phyloP scores from a whole-genome alignment of 2,797 vertebrate genomes.

The Rhodeus uyekii region DNA sequence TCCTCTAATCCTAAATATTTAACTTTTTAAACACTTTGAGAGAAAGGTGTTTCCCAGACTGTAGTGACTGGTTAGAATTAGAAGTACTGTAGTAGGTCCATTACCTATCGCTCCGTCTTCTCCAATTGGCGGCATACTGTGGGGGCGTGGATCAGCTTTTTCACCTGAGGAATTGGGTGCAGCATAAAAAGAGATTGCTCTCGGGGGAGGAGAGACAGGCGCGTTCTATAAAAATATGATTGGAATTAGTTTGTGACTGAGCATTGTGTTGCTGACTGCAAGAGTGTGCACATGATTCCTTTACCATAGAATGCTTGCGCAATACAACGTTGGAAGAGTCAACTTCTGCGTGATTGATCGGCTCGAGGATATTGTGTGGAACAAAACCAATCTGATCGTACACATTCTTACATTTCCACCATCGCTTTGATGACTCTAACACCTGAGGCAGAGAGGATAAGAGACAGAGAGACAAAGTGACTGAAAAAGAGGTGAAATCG shows the following conservation, averaged over 20 bases:
- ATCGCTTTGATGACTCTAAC: slow-evolving; percentile 81
- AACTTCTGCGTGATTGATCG: slow-evolving; percentile 57
- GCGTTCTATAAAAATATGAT: slow-evolving; percentile 59
- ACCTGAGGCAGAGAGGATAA: slow-evolving; percentile 68
- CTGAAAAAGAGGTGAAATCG: not conserved
- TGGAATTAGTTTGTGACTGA: slow-evolving; percentile 19
- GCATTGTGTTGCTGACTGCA: not conserved
- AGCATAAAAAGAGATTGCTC: slow-evolving; percentile 39
- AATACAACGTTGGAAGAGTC: slow-evolving; percentile 44
- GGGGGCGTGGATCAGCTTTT: slow-evolving; percentile 50
- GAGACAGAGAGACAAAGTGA: not conserved
- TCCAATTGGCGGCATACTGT: slow-evolving; percentile 60
- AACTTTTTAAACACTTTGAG: not conserved
- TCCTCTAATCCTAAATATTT: not conserved
- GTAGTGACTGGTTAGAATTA: not conserved
- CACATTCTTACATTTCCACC: slow-evolving; percentile 88
- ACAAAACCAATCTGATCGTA: slow-evolving; percentile 83
- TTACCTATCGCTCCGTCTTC: slow-evolving; percentile 65
- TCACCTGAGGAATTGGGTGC: slow-evolving; percentile 47
- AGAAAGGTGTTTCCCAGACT: not conserved
- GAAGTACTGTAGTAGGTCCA: not conserved
- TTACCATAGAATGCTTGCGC: slow-evolving; percentile 67
- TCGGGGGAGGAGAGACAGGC: slow-evolving; percentile 50
- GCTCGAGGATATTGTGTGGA: slow-evolving; percentile 84
- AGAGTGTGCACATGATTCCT: not conserved